Percentiles rank a stretch among this genome's conserved stretches.
Conservation (phyloP, 2,797 vertebrate genomes). For the Mormyrops attenuatus region DNA sequence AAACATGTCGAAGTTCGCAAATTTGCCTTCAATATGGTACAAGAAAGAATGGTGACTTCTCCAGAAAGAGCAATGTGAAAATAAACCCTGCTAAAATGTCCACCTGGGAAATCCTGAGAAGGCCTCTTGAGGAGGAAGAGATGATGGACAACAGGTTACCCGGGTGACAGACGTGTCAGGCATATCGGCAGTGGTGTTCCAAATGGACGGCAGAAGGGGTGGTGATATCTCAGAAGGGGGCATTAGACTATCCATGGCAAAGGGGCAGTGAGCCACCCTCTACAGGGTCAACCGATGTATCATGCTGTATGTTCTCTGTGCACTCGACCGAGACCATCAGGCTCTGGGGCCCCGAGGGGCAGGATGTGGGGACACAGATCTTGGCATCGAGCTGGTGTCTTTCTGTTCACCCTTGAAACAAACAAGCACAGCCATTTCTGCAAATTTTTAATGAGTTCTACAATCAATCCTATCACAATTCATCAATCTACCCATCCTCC, state of each 20-base stretch:
- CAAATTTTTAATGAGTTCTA: neutral
- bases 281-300: neutral
- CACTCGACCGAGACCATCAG: neutral
- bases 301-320: neutral
- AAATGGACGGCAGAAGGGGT: neutral
- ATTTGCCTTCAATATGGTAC: neutral
- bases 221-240: neutral
- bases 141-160: neutral
- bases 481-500: neutral
- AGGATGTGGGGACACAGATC: neutral
- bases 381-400: neutral
- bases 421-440: neutral
- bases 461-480: neutral
- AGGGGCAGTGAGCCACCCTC: neutral
- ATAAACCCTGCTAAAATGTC: neutral
- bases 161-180: neutral
- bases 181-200: neutral
- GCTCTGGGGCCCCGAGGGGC: neutral
- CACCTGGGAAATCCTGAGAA: neutral
- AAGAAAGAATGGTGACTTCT: neutral
- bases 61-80: neutral
- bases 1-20: neutral
- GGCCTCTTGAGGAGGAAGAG: neutral
- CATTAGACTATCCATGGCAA: neutral
- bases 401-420: neutral